Evolutionary conservation across 2,888 invertebrate species (phyloP).

Genomic region (Shargacucullia verbasci): DNA sequence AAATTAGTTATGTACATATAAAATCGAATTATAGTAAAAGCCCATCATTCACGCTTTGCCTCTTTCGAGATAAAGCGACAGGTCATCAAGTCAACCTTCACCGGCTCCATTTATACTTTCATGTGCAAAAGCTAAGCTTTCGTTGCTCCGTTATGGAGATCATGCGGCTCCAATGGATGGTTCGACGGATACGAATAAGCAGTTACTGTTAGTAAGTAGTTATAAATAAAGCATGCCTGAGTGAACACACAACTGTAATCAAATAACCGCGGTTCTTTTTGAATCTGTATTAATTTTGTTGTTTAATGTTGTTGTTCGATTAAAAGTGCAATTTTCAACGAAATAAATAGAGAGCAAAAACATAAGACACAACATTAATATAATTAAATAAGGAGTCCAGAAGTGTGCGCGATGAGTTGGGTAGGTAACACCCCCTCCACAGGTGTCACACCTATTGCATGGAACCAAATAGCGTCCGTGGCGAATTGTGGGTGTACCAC

Average conservation of each 20-base stretch:
- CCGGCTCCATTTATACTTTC: conserved; percentile 11
- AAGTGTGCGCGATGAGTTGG: not conserved
- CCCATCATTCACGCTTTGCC: too few relatives aligned
- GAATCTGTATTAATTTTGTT: not conserved
- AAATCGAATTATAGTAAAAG: too few relatives aligned
- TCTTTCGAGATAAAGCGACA: not conserved
- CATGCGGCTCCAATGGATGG: conserved; percentile 32
- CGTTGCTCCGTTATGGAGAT: conserved; percentile 8
- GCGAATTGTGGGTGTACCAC: not conserved
- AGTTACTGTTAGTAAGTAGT: conserved; percentile 48
- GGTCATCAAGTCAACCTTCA: not conserved
- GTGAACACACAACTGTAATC: conserved; percentile 60
- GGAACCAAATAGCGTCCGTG: conserved; percentile 22
- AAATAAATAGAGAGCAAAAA: too few relatives aligned
- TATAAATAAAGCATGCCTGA: conserved; percentile 40
- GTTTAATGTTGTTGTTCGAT: too few relatives aligned
- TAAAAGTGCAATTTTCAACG: too few relatives aligned
- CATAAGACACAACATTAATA: too few relatives aligned
- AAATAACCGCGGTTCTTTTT: conserved; percentile 7
- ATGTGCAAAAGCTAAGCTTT: conserved; percentile 44
- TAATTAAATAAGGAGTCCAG: too few relatives aligned
- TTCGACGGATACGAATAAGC: conserved; percentile 26
- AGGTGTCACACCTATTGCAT: conserved; percentile 10
- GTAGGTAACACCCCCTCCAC: conserved; percentile 12
- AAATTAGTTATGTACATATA: too few relatives aligned